Evolutionary conservation across 2,113 vertebrate genomes (phyloP).

Genomic region (Alligator mississippiensis): DNA sequence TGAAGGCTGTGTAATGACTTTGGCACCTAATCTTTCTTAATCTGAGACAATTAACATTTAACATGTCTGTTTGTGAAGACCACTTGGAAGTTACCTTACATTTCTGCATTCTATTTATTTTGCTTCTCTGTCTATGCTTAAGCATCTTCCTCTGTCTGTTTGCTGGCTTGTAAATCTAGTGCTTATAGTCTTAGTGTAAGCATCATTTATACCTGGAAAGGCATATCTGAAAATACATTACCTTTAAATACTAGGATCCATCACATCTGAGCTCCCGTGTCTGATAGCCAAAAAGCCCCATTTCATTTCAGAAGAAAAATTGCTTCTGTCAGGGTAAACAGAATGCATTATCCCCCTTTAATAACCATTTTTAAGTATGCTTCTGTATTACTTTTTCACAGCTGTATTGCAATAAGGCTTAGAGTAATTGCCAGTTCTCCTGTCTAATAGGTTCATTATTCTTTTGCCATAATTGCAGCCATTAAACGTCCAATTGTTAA

Average conservation of each 20-base stretch:
- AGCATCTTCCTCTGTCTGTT: conserved; percentile 69
- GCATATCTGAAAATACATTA: conserved; percentile 80
- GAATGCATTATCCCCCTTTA: conserved; percentile 84
- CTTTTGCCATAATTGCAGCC: conserved; percentile 88
- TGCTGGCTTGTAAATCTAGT: conserved; percentile 61
- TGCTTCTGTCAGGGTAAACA: conserved; percentile 83
- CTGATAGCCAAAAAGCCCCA: conserved; percentile 78
- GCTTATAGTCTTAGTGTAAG: conserved; percentile 65
- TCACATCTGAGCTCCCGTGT: conserved; percentile 79
- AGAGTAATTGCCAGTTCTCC: conserved; percentile 87
- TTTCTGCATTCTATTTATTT: conserved; percentile 72
- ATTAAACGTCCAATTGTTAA: conserved; percentile 88
- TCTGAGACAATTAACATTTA: conserved; percentile 44
- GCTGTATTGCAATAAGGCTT: conserved; percentile 85
- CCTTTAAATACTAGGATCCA: conserved; percentile 78
- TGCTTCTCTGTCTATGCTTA: conserved; percentile 67
- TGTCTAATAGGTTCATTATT: conserved; percentile 89
- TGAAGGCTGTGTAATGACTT: conserved; percentile 46
- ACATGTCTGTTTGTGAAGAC: conserved; percentile 44
- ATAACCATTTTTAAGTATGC: conserved; percentile 85
- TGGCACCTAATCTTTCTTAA: conserved; percentile 41
- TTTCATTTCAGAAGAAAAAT: conserved; percentile 83
- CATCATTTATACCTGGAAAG: conserved; percentile 77
- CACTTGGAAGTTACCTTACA: conserved; percentile 58
- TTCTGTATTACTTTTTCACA: conserved; percentile 83